These are phyloP conservation scores for Tenualosa thibaudeaui DNA, from an alignment of 2,797 vertebrate species.

Conservation along the genomic window DNA sequence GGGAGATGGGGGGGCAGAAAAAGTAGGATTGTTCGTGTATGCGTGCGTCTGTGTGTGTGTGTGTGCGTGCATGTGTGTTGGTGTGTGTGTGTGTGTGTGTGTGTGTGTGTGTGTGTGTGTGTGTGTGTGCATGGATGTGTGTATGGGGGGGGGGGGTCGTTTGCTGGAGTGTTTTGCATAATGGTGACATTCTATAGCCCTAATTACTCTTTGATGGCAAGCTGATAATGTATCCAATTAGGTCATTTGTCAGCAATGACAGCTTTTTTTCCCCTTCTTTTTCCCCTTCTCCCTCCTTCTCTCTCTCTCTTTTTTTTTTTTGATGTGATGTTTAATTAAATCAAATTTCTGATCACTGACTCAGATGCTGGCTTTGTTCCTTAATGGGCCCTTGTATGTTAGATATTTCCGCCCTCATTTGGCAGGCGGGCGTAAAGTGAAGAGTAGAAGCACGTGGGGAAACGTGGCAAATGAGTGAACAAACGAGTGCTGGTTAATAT, in stretches of 20 bases:
- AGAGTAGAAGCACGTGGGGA: neutral
- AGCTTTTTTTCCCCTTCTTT: constrained; percentile 29
- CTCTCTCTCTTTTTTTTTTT: constrained; percentile 51
- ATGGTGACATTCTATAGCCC: constrained; percentile 78
- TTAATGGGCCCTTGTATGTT: constrained; percentile 63
- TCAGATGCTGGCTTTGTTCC: constrained; percentile 75
- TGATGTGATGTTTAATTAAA: constrained; percentile 84
- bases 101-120: constrained; percentile 50
- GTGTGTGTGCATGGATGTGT: constrained; percentile 43
- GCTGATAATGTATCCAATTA: constrained; percentile 82
- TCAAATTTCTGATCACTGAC: constrained; percentile 76
- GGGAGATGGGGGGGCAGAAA: neutral
- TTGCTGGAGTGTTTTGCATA: constrained; percentile 73
- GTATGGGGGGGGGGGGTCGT: constrained; percentile 52
- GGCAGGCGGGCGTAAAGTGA: constrained; percentile 10
- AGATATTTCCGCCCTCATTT: constrained; percentile 56
- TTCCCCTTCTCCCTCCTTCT: neutral
- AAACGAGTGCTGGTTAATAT: constrained; percentile 15
- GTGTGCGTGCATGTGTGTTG: constrained; percentile 59
- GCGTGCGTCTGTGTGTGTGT: constrained; percentile 43
- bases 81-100: constrained; percentile 56
- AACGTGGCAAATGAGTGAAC: neutral
- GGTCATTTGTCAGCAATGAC: constrained; percentile 72
- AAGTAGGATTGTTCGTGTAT: constrained; percentile 56
- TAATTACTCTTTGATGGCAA: constrained; percentile 84